These are phyloP conservation scores for Sinelater perroti DNA, from an alignment of 2,888 invertebrate species.

Conservation along the genomic window DNA sequence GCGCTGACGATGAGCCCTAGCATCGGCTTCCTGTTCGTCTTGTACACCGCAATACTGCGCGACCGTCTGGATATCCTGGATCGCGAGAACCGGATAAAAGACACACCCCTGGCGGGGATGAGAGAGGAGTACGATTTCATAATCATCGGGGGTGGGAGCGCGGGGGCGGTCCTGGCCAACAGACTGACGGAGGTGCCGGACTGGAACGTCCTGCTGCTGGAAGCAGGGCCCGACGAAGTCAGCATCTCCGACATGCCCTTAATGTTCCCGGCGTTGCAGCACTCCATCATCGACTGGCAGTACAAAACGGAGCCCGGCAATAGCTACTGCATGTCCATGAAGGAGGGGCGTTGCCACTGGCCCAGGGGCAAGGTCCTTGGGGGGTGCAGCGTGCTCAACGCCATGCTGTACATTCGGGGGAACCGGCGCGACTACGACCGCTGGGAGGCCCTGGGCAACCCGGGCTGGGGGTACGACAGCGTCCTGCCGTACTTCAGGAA, in stretches of 20 bases:
- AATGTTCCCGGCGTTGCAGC: constrained; percentile 75
- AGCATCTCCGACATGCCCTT: constrained; percentile 76
- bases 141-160: constrained; percentile 83
- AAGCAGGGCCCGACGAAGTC: constrained; percentile 80
- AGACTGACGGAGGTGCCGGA: constrained; percentile 77
- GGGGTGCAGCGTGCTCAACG: constrained; percentile 86
- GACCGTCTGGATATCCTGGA: constrained; percentile 79
- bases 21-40: constrained; percentile 69
- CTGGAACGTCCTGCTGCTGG: constrained; percentile 79
- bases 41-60: constrained; percentile 71
- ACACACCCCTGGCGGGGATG: constrained; percentile 65
- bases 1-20: constrained; percentile 72
- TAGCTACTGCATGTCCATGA: constrained; percentile 74
- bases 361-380: constrained; percentile 82
- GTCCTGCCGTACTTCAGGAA: constrained; percentile 82
- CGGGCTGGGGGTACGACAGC: constrained; percentile 82
- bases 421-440: constrained; percentile 84
- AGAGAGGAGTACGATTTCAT: constrained; percentile 78
- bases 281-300: constrained; percentile 82
- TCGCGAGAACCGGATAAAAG: constrained; percentile 67
- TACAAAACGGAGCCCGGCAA: constrained; percentile 79
- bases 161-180: constrained; percentile 81
- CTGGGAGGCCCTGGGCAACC: constrained; percentile 80
- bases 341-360: constrained; percentile 73
- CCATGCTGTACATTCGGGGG: constrained; percentile 89